Evolutionary conservation across 2,888 invertebrate species (phyloP).

Genomic region (Zaprionus bogoriensis): DNA sequence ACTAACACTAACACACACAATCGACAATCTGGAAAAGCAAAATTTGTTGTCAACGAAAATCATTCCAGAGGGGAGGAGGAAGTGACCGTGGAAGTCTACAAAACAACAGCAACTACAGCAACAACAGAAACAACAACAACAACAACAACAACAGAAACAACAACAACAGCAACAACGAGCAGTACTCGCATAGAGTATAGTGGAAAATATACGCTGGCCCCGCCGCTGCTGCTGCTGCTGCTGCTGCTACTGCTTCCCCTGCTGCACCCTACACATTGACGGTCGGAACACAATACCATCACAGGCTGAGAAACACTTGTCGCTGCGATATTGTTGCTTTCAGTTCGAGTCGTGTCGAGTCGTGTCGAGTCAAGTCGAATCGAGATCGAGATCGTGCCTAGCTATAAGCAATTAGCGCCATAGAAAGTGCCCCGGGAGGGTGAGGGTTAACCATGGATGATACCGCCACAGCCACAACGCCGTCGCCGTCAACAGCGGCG

Average conservation of each 20-base stretch:
- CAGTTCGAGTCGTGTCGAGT: constrained; percentile 15
- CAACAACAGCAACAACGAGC: not conserved
- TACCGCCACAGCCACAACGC: constrained; percentile 57
- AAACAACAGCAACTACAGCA: no score
- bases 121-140: not conserved
- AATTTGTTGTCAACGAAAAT: constrained; percentile 55
- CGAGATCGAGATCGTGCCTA: constrained; percentile 36
- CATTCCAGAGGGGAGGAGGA: constrained; percentile 23
- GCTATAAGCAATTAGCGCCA: constrained; percentile 61
- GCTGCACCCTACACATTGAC: not conserved
- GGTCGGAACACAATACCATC: constrained; percentile 8
- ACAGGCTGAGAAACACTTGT: constrained; percentile 45
- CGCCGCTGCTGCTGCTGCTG: no score
- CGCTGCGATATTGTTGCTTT: constrained; percentile 21
- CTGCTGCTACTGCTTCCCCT: no score
- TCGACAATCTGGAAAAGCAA: constrained; percentile 42
- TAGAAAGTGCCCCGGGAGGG: constrained; percentile 49
- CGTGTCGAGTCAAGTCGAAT: no score
- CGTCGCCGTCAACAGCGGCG: constrained; percentile 58
- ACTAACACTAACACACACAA: not conserved
- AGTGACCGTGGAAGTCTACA: constrained; percentile 50
- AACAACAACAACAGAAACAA: constrained; percentile 1
- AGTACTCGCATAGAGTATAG: constrained; percentile 3
- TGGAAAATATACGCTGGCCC: constrained; percentile 34
- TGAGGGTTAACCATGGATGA: constrained; percentile 67